Conservation (phyloP, 2,797 vertebrate genomes). For the Poeciliopsis gracilis region DNA sequence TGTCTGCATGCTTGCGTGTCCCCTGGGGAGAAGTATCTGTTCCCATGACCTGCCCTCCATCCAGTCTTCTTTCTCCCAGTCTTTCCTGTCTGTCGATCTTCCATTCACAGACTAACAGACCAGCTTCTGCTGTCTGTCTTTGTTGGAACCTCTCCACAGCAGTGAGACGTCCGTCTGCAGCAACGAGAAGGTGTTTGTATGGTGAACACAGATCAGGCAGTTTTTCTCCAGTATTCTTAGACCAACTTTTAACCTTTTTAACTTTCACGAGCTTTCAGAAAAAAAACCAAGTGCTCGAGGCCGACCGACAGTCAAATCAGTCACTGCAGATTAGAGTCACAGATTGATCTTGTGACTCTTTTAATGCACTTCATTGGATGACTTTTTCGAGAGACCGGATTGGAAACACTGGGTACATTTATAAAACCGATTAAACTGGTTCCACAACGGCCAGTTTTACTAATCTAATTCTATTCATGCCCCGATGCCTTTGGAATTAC, state of each 20-base stretch:
- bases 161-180: slow-evolving; percentile 11
- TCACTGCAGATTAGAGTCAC: slow-evolving; percentile 6
- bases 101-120: slow-evolving; percentile 58
- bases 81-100: slow-evolving; percentile 43
- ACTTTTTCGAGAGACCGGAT: slow-evolving; percentile 6
- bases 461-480: slow-evolving; percentile 2
- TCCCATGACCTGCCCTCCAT: slow-evolving; percentile 75
- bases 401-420: not conserved
- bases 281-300: not conserved
- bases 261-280: not conserved
- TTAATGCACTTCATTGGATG: slow-evolving; percentile 3
- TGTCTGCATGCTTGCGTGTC: slow-evolving; percentile 52
- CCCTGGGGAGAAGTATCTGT: slow-evolving; percentile 72
- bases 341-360: slow-evolving; percentile 18
- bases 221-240: not conserved
- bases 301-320: slow-evolving; percentile 16
- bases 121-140: slow-evolving; percentile 30
- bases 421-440: not conserved
- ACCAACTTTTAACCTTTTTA: not conserved
- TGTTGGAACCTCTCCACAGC: slow-evolving; percentile 7
- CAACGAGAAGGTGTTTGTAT: not conserved
- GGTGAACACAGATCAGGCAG: not conserved
- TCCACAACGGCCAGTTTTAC: slow-evolving; percentile 9
- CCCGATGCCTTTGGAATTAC: not conserved
- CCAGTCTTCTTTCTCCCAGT: slow-evolving; percentile 52